Base-by-base conservation (phyloP, 1,140 invertebrate genomes). In the Caenorhabditis elegans region DNA sequence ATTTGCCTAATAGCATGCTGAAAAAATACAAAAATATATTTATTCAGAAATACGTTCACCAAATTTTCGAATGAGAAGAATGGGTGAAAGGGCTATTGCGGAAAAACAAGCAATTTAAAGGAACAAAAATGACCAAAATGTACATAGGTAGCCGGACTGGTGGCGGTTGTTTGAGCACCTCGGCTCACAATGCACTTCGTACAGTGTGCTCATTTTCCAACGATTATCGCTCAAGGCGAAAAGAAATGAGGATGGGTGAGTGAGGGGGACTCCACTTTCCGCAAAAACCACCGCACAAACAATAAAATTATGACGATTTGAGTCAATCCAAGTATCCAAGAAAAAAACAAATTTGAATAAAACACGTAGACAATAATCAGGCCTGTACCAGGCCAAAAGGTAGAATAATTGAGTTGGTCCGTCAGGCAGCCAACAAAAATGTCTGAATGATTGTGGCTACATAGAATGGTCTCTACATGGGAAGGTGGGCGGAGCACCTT, bases 141-240 rank as follows among this genome's bases (percentile, higher is more conserved):
- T 70, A 70, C 60, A 70, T 70, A 70, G 34, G 60, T 70, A 70
- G 60, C 60, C 60, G 60, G 60, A 39, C 60, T 39, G 60, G 60
- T 70, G 31, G 60, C 43, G 60, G 60, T 70, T 70, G 60, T 70
- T 70, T 70, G 60, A 70, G 60, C 60, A 70, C 60, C 60, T 70
- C 60, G 60, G 60, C 60, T 70, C 60, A 36, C 60, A 70, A 70
- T 70, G 60, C 60, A 39, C 60, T 70, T 70, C 60, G 60, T 70
- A 70, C 60, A 70, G 60, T 70, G 60, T 70, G 60, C 60, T 70
- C 60, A 70, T 70, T 70, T 70, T 70, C 60, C 60, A 70, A 15
- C 60, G 60, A 70, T 70, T 70, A 70, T 70, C 60, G 60, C 60
- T 70, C 60, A 70, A 26, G 60, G 60, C 60, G 34, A 39, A 70